Evolutionary conservation across 2,888 invertebrate genomes (phyloP), one percentile per base, ranked within the genome.

Genomic region (Nipponacmea schrenckii): DNA sequence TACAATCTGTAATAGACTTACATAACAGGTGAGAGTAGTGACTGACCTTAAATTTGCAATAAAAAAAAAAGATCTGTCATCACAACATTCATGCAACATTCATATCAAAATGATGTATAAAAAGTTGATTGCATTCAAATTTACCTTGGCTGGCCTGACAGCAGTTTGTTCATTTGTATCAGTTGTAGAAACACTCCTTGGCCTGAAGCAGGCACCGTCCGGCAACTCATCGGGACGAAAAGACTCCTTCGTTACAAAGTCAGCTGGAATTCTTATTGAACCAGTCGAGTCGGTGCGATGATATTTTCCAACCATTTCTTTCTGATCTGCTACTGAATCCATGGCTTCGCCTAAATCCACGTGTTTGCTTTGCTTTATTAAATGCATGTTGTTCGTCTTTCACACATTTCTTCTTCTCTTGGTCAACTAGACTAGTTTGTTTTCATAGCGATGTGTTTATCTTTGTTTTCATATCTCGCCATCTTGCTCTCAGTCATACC

Each of bases 171-270:
- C 56, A 24, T 56, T 56, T 24, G 56, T 24, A 24, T 56, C 56
- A 12, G 56, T 12, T 20, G 56, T 56, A 56, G 56, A 24, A 20
- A 83, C 80, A 74, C 73, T 77, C 73, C 77, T 82, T 27, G 82
- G 82, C 50, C 81, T 74, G 75, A 80, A 81, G 78, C 82, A 83
- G 10, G 81, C 79, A n/a, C 83, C 83, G 67, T 83, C 83, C 39
- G 83, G 83, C 64, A 83, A 72, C 65, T 83, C 83, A 14, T 82
- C 82, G 8, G 56, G 56, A 12, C 56, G 24, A 24, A 56, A 56
- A 56, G 20, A 12, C 24, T 56, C 56, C 20, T 56, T 56, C 24
- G 10, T 56, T 24, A 56, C 20, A 20, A 24, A 20, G 24, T 20
- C 56, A 20, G 24, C 20, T 24, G 24, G 24, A 20, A 56, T 24